Conservation (phyloP, 2,888 invertebrate species). For the Boloria euphrosyne region DNA sequence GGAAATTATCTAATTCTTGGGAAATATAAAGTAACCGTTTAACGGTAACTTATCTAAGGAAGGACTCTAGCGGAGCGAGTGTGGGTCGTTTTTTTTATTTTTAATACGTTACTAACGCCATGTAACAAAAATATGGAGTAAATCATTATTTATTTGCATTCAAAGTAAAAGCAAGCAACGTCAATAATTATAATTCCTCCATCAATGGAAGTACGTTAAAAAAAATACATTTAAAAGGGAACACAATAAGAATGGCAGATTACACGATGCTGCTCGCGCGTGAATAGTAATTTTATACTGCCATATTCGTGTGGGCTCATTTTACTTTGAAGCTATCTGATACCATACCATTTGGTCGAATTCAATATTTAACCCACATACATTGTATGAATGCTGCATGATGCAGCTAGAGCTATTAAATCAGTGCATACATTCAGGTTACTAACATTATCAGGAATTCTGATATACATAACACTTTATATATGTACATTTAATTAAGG, state of each 20-base stretch:
- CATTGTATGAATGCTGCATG: neutral
- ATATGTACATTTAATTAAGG: neutral
- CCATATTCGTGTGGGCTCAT: conserved; percentile 25
- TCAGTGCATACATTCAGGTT: neutral
- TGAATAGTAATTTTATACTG: conserved; percentile 30
- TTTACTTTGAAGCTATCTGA: conserved; percentile 27
- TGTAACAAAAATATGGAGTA: too few species aligned
- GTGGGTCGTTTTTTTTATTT: too few species aligned
- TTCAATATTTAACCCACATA: conserved; percentile 25
- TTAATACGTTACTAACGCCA: too few species aligned
- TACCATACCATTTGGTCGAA: conserved; percentile 21
- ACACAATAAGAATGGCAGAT: conserved; percentile 21
- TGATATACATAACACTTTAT: neutral
- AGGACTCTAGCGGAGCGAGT: too few species aligned
- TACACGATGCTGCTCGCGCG: conserved; percentile 23
- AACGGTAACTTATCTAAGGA: too few species aligned
- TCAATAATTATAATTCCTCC: conserved; percentile 4
- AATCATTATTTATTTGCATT: neutral
- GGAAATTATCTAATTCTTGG: too few species aligned
- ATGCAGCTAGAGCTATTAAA: neutral
- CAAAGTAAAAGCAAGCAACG: neutral
- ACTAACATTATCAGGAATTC: neutral
- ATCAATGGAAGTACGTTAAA: neutral
- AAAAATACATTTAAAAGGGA: conserved; percentile 9
- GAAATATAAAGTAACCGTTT: too few species aligned